A percentile compares a stretch with the other conserved stretches of the same genome.
phyloP scores from a whole-genome alignment of 2,888 invertebrate species.

The Leptinotarsa tumamoca region DNA sequence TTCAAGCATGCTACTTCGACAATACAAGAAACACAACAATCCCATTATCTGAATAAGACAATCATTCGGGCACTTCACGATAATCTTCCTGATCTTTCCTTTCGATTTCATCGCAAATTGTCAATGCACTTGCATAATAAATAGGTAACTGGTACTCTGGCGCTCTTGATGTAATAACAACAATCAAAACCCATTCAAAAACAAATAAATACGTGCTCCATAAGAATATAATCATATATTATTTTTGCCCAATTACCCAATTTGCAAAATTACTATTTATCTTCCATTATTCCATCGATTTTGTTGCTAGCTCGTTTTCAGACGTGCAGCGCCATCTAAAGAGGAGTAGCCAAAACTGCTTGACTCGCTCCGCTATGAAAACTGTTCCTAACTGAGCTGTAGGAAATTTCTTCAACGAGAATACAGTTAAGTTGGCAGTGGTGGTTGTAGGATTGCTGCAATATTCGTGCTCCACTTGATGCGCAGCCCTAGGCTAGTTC shows the following conservation, averaged over 20 bases:
- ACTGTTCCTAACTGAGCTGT: constrained; percentile 4
- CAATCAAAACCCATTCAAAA: constrained; percentile 27
- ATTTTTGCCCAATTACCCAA: constrained; percentile 40
- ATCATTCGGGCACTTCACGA: neutral
- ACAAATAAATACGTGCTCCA: constrained; percentile 41
- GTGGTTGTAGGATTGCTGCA: neutral
- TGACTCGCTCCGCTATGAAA: neutral
- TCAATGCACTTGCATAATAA: constrained; percentile 7
- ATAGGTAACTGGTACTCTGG: constrained; percentile 19
- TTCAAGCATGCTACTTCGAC: neutral
- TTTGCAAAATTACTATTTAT: constrained; percentile 38
- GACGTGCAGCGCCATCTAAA: constrained; percentile 39
- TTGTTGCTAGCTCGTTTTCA: constrained; percentile 4
- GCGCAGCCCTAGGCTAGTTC: neutral
- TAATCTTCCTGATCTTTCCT: constrained; percentile 11
- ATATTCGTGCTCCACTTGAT: neutral
- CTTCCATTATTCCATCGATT: constrained; percentile 31
- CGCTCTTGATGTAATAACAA: constrained; percentile 33
- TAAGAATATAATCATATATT: constrained; percentile 39
- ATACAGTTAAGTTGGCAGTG: neutral
- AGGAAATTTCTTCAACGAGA: neutral
- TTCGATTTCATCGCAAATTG: constrained; percentile 5
- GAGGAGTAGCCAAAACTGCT: constrained; percentile 9
- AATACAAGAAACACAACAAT: neutral
- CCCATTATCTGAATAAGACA: neutral